A percentile compares a stretch with the other conserved stretches of the same genome.
These are phyloP conservation scores for Limnephilus marmoratus DNA, from an alignment of 2,888 invertebrate species.

Conservation along the genomic window DNA sequence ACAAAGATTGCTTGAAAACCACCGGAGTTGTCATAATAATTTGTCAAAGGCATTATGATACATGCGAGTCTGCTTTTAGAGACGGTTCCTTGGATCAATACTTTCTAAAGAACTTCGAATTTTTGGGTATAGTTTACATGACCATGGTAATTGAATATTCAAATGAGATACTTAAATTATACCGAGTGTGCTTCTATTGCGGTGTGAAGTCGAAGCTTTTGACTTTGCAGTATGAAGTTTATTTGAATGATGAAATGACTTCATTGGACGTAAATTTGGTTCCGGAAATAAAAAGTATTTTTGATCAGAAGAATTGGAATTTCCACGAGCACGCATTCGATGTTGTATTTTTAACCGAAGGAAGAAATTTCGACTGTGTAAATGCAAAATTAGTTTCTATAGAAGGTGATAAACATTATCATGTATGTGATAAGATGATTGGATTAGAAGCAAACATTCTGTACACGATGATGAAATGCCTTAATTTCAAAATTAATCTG, in stretches of 20 bases:
- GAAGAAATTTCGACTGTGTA: conserved; percentile 13
- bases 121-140: neutral
- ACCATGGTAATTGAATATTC: conserved; percentile 9
- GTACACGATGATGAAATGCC: neutral
- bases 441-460: conserved; percentile 3
- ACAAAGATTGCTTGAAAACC: neutral
- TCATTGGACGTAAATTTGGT: neutral
- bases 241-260: neutral
- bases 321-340: neutral
- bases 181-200: conserved; percentile 21
- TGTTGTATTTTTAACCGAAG: neutral
- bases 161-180: neutral
- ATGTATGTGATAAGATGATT: neutral
- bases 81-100: neutral
- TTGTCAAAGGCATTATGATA: neutral
- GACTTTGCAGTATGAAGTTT: neutral
- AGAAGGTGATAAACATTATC: neutral
- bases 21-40: conserved; percentile 6
- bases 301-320: neutral
- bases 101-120: neutral
- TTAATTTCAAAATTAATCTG: neutral
- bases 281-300: neutral
- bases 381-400: neutral
- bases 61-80: neutral
- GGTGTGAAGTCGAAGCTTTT: neutral